Conservation (phyloP, 1,140 invertebrate species). For the Camponotus pennsylvanicus region DNA sequence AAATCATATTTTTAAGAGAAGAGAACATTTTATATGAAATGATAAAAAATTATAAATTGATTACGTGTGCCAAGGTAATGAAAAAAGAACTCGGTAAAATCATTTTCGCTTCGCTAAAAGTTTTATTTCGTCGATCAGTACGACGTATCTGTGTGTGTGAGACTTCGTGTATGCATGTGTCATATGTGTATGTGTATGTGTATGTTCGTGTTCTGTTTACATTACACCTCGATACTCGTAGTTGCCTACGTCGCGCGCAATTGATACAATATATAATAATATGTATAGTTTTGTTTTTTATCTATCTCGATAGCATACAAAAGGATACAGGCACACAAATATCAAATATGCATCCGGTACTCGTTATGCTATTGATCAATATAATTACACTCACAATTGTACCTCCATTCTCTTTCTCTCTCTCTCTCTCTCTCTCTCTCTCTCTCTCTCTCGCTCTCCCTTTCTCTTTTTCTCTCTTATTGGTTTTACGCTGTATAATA, state of each 20-base stretch:
- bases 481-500: conserved; percentile 77
- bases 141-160: conserved; percentile 46
- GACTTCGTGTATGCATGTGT: conserved; percentile 39
- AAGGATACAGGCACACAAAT: conserved; percentile 86
- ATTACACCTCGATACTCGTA: conserved; percentile 80
- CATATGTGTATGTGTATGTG: conserved; percentile 19
- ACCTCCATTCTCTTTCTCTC: conserved; percentile 42
- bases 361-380: conserved; percentile 79
- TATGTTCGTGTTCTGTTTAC: conserved; percentile 69
- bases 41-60: background rate
- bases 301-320: conserved; percentile 85
- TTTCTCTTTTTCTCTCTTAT: conserved; percentile 50
- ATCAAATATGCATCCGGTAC: conserved; percentile 85
- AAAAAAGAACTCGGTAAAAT: conserved; percentile 26
- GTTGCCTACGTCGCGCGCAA: conserved; percentile 77
- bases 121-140: conserved; percentile 81
- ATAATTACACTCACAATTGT: conserved; percentile 82
- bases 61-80: background rate
- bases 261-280: conserved; percentile 81
- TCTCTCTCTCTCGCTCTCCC: too few species aligned
- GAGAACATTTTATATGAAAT: background rate
- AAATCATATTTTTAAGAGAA: background rate
- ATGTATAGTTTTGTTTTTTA: conserved; percentile 80
- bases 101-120: conserved; percentile 83
- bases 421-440: too few species aligned